phyloP scores from a whole-genome alignment of 2,888 invertebrate genomes.

The Carcina quercana region DNA sequence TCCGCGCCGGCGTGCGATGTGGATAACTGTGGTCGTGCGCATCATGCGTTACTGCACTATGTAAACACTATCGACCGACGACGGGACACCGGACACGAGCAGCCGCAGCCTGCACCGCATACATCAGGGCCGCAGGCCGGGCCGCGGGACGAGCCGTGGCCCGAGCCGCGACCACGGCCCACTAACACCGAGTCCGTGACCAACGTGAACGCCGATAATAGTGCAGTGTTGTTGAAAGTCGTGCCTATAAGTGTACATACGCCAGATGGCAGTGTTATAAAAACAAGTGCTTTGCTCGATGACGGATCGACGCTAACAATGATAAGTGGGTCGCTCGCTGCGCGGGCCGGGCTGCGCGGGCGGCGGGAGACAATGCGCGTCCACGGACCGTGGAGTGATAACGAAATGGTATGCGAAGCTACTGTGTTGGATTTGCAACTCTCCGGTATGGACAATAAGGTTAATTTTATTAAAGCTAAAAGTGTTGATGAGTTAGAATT shows the following conservation, averaged over 20 bases:
- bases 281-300: conserved; percentile 18
- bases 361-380: conserved; percentile 15
- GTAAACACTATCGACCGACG: background rate
- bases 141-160: conserved; percentile 2
- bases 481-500: conserved; percentile 19
- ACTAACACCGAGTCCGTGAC: background rate
- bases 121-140: background rate
- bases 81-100: background rate
- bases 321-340: conserved; percentile 14
- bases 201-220: background rate
- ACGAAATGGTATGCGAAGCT: conserved; percentile 13
- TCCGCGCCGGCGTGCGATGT: conserved; percentile 16
- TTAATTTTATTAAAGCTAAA: conserved; percentile 11
- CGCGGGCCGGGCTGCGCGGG: conserved; percentile 16
- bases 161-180: conserved; percentile 12
- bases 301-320: conserved; percentile 22
- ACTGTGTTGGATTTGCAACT: conserved; percentile 11
- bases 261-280: conserved; percentile 8
- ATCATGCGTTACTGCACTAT: conserved; percentile 11
- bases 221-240: conserved; percentile 9
- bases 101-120: too few species aligned
- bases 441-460: conserved; percentile 10
- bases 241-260: conserved; percentile 5
- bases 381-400: conserved; percentile 17
- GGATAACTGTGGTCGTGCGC: conserved; percentile 10